phyloP scores from a whole-genome alignment of 2,113 vertebrate genomes.

The Laticauda laticaudata region DNA sequence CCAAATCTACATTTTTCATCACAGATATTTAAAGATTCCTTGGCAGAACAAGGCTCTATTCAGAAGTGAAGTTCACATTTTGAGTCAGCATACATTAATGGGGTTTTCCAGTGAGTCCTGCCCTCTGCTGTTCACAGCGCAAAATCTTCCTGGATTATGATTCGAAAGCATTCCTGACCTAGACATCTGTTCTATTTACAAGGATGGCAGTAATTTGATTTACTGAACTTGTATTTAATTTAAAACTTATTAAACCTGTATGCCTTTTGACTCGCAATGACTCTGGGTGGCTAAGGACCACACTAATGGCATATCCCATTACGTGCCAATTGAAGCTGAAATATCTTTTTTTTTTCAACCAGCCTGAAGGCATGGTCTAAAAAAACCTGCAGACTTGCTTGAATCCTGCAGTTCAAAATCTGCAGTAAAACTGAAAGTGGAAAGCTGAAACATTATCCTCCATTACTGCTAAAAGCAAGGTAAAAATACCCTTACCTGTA shows the following conservation, averaged over 20 bases:
- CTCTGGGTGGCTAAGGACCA: neutral
- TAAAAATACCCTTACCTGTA: neutral
- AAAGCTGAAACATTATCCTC: neutral
- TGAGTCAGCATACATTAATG: neutral
- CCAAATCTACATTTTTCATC: neutral
- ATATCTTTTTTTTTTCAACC: too few relatives aligned
- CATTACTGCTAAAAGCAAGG: neutral
- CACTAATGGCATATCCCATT: neutral
- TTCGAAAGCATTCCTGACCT: neutral
- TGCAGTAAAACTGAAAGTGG: neutral
- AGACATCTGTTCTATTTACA: neutral
- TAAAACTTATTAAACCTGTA: neutral
- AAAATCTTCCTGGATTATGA: neutral
- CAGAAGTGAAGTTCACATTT: neutral
- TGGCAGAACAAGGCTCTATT: neutral
- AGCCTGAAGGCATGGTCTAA: neutral
- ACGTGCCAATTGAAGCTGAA: neutral
- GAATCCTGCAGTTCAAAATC: neutral
- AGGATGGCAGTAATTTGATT: neutral
- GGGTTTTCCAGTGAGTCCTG: neutral
- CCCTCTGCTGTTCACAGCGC: neutral
- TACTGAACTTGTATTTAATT: neutral
- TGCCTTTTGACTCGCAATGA: neutral
- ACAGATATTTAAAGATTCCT: neutral
- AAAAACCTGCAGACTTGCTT: neutral